Percentiles rank a stretch among this genome's conserved stretches.
Evolutionary conservation across 2,888 invertebrate species (phyloP).

Genomic region (Melieria picta): DNA sequence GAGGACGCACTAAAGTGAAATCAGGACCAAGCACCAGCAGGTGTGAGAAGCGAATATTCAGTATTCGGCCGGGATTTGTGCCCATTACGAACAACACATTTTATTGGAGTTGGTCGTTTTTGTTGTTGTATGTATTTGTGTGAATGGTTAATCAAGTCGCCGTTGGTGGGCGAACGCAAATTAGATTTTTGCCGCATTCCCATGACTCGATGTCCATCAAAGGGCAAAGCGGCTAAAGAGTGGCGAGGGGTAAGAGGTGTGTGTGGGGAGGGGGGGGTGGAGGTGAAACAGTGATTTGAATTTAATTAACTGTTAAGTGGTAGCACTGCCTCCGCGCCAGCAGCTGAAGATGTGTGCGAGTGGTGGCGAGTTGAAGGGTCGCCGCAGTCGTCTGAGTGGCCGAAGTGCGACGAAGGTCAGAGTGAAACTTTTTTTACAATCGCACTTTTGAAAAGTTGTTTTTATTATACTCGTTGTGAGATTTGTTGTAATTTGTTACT

Average conservation of each 20-base stretch:
- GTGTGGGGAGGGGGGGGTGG: neutral
- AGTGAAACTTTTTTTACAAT: neutral
- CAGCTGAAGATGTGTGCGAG: too few relatives aligned
- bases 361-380: neutral
- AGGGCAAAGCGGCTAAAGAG: neutral
- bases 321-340: neutral
- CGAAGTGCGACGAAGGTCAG: neutral
- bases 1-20: neutral
- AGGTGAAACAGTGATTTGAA: neutral
- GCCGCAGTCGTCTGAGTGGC: neutral
- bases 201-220: neutral
- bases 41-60: neutral
- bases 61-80: too few relatives aligned
- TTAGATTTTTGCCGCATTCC: neutral
- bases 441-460: too few relatives aligned
- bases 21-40: neutral
- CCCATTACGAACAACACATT: too few relatives aligned
- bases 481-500: too few relatives aligned
- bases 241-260: too few relatives aligned
- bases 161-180: too few relatives aligned
- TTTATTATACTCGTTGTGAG: too few relatives aligned
- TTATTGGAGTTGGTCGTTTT: too few relatives aligned
- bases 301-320: constrained; percentile 19
- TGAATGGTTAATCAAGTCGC: too few relatives aligned
- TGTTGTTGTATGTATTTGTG: too few relatives aligned